phyloP scores from a whole-genome alignment of 35 echinoderm and acorn worm genomes.

The Acanthaster planci region DNA sequence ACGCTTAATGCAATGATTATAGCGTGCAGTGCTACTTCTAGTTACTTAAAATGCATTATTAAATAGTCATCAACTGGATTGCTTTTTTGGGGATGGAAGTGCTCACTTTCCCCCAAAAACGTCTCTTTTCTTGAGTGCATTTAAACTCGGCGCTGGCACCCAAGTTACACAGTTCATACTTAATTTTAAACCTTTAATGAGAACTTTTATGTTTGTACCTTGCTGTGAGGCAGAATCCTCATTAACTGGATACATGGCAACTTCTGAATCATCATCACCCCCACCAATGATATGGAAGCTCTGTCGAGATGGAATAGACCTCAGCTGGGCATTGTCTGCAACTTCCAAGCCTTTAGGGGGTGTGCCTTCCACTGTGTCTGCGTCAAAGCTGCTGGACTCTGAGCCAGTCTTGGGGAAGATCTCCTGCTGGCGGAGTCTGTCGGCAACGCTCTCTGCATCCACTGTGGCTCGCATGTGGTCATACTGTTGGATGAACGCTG shows the following conservation, averaged over 20 bases:
- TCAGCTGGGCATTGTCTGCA: neutral
- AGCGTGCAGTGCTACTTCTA: no score
- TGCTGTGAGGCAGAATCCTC: constrained; percentile 56
- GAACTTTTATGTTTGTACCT: neutral
- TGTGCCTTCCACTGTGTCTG: neutral
- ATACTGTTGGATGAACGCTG: constrained; percentile 52
- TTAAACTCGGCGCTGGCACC: no score
- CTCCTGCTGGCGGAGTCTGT: constrained; percentile 59
- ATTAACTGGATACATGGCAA: constrained; percentile 65
- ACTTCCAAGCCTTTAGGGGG: constrained; percentile 3
- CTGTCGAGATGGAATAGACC: neutral
- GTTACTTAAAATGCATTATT: no score
- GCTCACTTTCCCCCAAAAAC: no score
- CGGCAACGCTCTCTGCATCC: constrained; percentile 59
- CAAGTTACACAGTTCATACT: no score
- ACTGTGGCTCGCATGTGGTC: constrained; percentile 51
- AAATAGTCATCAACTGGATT: no score
- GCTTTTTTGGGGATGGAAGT: no score
- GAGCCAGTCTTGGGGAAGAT: neutral
- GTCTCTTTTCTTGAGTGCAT: no score
- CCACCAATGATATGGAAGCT: constrained; percentile 77
- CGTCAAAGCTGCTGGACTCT: constrained; percentile 6
- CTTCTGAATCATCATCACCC: constrained; percentile 68
- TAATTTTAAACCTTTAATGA: no score
- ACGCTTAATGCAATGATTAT: no score